A percentile compares a stretch with the other conserved stretches of the same genome.
Evolutionary conservation across 1,140 invertebrate species (phyloP).

Genomic region (Orchestia grillus): DNA sequence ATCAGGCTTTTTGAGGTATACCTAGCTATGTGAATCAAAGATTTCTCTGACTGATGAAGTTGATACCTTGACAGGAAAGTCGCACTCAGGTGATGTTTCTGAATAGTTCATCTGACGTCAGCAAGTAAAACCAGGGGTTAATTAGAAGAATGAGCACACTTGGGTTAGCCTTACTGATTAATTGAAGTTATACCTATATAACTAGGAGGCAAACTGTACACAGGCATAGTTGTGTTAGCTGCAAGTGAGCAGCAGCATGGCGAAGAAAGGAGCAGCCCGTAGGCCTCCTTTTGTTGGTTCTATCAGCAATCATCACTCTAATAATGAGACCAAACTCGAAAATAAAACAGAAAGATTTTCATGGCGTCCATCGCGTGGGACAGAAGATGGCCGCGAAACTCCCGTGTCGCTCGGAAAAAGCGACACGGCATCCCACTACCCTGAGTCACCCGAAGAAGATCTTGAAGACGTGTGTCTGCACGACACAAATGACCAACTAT

Average conservation of each 20-base stretch:
- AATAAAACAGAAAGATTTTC: not conserved
- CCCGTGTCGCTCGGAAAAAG: not conserved
- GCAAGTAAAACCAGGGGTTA: not conserved
- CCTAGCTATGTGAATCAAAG: not conserved
- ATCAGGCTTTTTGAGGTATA: not conserved
- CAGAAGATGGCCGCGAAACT: not conserved
- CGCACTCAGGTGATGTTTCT: not conserved
- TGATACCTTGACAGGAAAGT: not conserved
- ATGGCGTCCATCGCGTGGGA: not conserved
- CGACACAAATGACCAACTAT: not conserved
- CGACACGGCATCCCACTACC: not conserved
- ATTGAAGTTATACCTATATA: not conserved
- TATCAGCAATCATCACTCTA: not conserved
- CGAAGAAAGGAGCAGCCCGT: slow-evolving; percentile 1
- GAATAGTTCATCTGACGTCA: not conserved
- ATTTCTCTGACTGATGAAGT: not conserved
- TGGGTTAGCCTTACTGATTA: not conserved
- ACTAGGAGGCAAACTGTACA: not conserved
- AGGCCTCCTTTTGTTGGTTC: not conserved
- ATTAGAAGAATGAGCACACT: not conserved
- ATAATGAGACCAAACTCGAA: not conserved
- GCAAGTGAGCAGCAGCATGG: slow-evolving; percentile 42
- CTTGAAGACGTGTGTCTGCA: not conserved
- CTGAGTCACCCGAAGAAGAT: not conserved
- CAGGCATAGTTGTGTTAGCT: slow-evolving; percentile 11